Conservation (phyloP, 2,113 vertebrate genomes). For the Xiphophorus maculatus region DNA sequence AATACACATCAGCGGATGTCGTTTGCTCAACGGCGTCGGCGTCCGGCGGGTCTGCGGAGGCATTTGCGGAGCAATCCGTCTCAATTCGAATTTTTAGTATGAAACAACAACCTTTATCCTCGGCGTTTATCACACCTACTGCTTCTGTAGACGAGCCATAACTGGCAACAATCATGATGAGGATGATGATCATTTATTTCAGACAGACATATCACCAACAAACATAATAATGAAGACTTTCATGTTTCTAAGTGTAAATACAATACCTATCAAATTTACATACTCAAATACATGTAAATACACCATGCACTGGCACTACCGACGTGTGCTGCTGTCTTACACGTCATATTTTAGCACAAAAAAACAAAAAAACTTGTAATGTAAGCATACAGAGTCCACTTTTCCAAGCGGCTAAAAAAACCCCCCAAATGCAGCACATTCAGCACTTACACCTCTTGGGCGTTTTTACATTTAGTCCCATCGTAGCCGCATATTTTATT, state of each 20-base stretch:
- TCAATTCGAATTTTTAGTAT: neutral
- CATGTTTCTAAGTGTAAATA: too few species aligned
- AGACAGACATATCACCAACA: too few species aligned
- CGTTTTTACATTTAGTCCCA: too few species aligned
- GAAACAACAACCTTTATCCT: neutral
- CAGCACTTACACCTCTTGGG: too few species aligned
- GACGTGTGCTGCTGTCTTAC: neutral
- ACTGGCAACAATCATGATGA: neutral
- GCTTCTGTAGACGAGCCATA: neutral
- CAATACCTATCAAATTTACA: too few species aligned
- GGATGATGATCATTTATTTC: too few species aligned
- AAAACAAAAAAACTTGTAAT: neutral
- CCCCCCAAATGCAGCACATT: too few species aligned
- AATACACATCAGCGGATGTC: slow-evolving; percentile 20
- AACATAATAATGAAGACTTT: too few species aligned
- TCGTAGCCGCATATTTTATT: too few species aligned
- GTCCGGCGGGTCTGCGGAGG: neutral
- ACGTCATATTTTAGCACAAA: neutral
- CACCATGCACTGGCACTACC: neutral
- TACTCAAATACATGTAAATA: too few species aligned
- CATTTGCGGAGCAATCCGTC: neutral
- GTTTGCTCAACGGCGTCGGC: neutral
- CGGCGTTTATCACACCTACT: neutral
- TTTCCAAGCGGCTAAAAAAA: neutral
- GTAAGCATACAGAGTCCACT: neutral